Evolutionary conservation across 2,888 invertebrate genomes (phyloP), one percentile per base, ranked within the genome.

Genomic region (Sinotaia quadrata): DNA sequence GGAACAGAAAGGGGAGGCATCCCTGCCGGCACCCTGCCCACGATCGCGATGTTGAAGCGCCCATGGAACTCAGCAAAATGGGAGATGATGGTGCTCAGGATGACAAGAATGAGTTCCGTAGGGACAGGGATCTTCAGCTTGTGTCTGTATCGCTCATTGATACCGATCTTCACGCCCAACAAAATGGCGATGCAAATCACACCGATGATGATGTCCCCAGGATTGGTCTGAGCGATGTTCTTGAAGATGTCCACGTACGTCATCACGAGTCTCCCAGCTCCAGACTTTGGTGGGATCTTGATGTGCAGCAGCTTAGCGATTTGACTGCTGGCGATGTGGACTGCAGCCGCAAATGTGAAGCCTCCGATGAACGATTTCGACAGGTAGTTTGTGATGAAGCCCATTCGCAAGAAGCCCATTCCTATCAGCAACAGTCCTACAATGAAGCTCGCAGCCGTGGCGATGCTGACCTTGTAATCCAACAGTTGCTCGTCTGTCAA

Each of bases 41-140:
- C 80, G 27, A 84, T 68, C 21, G 73, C 75, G 3, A 84, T 75
- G 7, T 70, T 72, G 52, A 75, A 83, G 5, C 63, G 68, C 12
- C 72, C 76, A 10, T 78, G 52, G 34, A 85, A 69, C 1, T 75
- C 65, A 2, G 69, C 78, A 7, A 78, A 75, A 65, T 84, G 79
- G 0, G 84, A 84, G 27, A 83, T 69, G 7, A 83, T 18, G 2
- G 84, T 84, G 0, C 79, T 79, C 5, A 84, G 33, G 8, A 84
- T 78, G 10, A 86, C 84, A 2, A 85, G 83, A 31, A 88, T 72
- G 7, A 88, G 76, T 69, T 88, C 88, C 5, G 82, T 81, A 7
- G 88, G 88, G 37, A 88, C 78, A 0, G 87, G 85, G 8, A 84
- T 75, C 31, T 78, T 78, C 27, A 84, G 71, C 73, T 82, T 85